phyloP scores from a whole-genome alignment of 2,797 vertebrate species.

The Poeciliopsis infans region DNA sequence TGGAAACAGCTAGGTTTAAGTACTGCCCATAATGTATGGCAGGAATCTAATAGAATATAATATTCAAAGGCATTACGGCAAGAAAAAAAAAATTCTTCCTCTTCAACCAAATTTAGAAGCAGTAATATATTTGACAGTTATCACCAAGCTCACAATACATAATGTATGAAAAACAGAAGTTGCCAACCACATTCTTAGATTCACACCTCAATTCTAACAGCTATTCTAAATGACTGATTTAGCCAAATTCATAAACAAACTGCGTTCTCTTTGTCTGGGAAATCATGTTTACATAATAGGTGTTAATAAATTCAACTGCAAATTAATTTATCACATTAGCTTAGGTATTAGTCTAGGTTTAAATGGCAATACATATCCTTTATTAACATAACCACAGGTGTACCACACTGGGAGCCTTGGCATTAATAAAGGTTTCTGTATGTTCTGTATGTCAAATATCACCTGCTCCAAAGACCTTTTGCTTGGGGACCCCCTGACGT shows the following conservation, averaged over 20 bases:
- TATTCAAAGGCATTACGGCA: constrained; percentile 63
- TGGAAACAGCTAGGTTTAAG: constrained; percentile 62
- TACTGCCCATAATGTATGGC: constrained; percentile 56
- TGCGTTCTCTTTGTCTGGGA: constrained; percentile 18
- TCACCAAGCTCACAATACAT: constrained; percentile 29
- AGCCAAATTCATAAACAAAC: background rate
- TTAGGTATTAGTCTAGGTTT: constrained; percentile 43
- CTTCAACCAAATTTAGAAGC: constrained; percentile 55
- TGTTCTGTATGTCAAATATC: constrained; percentile 32
- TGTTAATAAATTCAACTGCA: constrained; percentile 39
- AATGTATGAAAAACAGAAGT: constrained; percentile 21
- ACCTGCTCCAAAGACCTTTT: constrained; percentile 41
- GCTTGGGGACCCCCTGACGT: constrained; percentile 18
- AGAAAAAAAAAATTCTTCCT: constrained; percentile 48
- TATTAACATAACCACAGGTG: constrained; percentile 52
- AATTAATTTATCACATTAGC: constrained; percentile 44
- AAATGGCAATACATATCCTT: constrained; percentile 46
- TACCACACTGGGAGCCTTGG: constrained; percentile 16
- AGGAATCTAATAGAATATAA: constrained; percentile 68
- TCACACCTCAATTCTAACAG: constrained; percentile 35
- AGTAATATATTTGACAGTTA: constrained; percentile 49
- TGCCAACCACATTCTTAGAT: constrained; percentile 28
- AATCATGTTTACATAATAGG: constrained; percentile 33
- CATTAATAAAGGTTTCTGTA: constrained; percentile 26
- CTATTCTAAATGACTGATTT: constrained; percentile 16